Conservation (phyloP, 37 sponge, comb jelly and placozoan genomes). For the Oscarella lobularis region DNA sequence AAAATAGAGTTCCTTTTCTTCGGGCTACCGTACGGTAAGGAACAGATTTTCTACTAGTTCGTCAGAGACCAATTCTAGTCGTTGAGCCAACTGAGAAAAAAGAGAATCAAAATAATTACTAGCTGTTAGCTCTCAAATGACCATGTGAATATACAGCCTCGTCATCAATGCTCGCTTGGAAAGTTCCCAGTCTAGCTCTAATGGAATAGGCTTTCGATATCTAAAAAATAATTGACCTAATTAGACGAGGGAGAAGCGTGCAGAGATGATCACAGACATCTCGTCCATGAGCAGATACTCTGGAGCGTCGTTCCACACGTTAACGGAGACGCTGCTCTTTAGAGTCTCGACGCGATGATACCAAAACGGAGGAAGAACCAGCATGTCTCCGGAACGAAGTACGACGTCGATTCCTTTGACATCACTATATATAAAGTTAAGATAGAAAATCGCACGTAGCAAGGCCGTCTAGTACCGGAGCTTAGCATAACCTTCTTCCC, state of each 20-base stretch:
- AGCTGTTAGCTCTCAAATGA: not conserved
- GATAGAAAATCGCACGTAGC: too few species aligned
- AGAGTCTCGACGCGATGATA: slow-evolving; percentile 67
- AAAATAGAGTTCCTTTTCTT: too few species aligned
- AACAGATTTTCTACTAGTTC: too few species aligned
- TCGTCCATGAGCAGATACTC: slow-evolving; percentile 45
- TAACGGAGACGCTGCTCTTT: slow-evolving; percentile 49
- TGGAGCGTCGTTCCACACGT: slow-evolving; percentile 62
- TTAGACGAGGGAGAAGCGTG: not conserved
- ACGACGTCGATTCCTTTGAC: slow-evolving; percentile 18
- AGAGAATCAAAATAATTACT: not conserved
- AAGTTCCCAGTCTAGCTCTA: slow-evolving; percentile 38
- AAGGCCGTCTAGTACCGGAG: too few species aligned
- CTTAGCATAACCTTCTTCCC: too few species aligned
- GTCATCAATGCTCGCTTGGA: slow-evolving; percentile 11
- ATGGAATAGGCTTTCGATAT: slow-evolving; percentile 36
- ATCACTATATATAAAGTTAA: not conserved
- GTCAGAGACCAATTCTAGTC: too few species aligned
- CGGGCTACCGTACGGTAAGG: too few species aligned
- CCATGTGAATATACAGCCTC: slow-evolving; percentile 31
- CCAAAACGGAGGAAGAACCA: slow-evolving; percentile 69
- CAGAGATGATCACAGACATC: slow-evolving; percentile 17
- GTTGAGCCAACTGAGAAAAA: too few species aligned
- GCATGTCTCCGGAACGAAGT: slow-evolving; percentile 52
- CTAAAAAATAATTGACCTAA: slow-evolving; percentile 9